Evolutionary conservation across 2,113 vertebrate species (phyloP).

Genomic region (Saccopteryx bilineata): DNA sequence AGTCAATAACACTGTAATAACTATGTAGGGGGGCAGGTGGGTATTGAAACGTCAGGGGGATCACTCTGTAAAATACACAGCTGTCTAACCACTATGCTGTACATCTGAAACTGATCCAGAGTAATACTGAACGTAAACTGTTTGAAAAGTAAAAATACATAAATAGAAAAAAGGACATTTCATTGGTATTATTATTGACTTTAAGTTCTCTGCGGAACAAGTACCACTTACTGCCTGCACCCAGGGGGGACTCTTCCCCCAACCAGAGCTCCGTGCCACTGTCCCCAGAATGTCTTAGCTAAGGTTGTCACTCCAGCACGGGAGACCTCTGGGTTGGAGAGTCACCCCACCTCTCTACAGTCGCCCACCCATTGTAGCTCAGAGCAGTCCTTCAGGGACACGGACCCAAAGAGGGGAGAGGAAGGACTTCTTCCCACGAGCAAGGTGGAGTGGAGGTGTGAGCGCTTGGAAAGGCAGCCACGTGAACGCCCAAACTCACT

Average conservation of each 20-base stretch:
- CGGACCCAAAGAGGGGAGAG: not conserved
- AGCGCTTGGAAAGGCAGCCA: not conserved
- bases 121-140: no score
- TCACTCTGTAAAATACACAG: no score
- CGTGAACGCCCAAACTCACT: accelerated
- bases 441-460: not conserved
- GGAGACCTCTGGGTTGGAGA: not conserved
- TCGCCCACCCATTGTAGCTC: not conserved
- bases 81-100: no score
- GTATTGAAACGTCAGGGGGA: no score
- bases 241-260: not conserved
- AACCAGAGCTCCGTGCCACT: accelerated
- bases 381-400: not conserved
- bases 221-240: not conserved
- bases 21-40: no score
- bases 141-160: no score
- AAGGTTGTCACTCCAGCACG: not conserved
- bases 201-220: not conserved
- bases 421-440: not conserved
- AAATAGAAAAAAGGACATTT: not conserved
- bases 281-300: not conserved
- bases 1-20: no score
- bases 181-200: not conserved
- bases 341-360: not conserved
- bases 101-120: no score